Percentiles rank a stretch among this genome's conserved stretches.
These are phyloP conservation scores for Chaenocephalus aceratus DNA, from an alignment of 2,113 vertebrate genomes.

Conservation along the genomic window DNA sequence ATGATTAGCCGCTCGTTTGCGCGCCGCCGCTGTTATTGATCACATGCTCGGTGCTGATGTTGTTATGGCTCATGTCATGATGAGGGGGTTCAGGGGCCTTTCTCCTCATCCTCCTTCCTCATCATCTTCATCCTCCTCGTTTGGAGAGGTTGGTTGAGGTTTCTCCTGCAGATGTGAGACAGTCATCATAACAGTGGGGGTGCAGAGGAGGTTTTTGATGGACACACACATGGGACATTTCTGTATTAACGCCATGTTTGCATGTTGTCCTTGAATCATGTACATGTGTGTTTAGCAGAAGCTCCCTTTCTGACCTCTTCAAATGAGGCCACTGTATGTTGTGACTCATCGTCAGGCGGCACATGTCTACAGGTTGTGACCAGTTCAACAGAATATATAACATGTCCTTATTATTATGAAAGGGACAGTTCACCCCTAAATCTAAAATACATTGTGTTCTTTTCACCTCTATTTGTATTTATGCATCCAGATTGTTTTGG, in stretches of 20 bases:
- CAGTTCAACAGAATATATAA: neutral
- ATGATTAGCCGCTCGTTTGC: neutral
- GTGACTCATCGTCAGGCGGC: conserved; percentile 28
- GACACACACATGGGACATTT: conserved; percentile 65
- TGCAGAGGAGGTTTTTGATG: conserved; percentile 52
- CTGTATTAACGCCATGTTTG: conserved; percentile 47
- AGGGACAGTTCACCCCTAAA: too few relatives aligned
- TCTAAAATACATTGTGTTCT: too few relatives aligned
- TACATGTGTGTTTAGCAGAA: neutral
- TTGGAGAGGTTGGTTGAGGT: conserved; percentile 17
- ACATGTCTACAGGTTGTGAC: conserved; percentile 3
- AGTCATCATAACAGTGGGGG: conserved; percentile 17
- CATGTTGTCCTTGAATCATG: neutral
- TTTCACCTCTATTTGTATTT: too few relatives aligned
- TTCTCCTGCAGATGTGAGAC: conserved; percentile 39
- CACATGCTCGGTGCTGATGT: conserved; percentile 6
- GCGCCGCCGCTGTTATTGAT: conserved; percentile 22
- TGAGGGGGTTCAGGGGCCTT: conserved; percentile 48
- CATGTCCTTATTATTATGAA: neutral
- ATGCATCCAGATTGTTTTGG: too few relatives aligned
- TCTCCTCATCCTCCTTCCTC: conserved; percentile 34
- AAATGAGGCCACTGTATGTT: neutral
- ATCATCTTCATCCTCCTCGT: conserved; percentile 18
- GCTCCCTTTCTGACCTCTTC: neutral
- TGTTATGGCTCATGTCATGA: conserved; percentile 23